phyloP scores from a whole-genome alignment of 1,140 invertebrate genomes.

The Stegodyphus dumicola region DNA sequence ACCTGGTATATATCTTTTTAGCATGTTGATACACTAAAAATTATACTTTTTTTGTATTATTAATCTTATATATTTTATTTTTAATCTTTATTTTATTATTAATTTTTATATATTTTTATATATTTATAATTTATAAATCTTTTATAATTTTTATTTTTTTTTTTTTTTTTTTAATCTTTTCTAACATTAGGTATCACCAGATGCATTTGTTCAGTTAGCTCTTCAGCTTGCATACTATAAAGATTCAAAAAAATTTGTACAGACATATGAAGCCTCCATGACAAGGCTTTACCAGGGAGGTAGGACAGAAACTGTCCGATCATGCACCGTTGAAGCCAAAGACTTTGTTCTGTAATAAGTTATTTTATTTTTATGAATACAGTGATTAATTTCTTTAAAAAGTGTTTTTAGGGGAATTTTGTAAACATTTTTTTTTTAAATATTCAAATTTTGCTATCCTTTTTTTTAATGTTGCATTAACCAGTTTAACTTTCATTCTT shows the following conservation, averaged over 20 bases:
- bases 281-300: conserved; percentile 72
- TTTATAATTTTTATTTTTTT: background rate
- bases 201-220: conserved; percentile 69
- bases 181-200: conserved; percentile 69
- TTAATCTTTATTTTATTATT: too few relatives aligned
- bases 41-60: too few relatives aligned
- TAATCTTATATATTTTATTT: too few relatives aligned
- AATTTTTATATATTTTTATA: too few relatives aligned
- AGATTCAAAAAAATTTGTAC: conserved; percentile 68
- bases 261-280: conserved; percentile 73
- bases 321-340: conserved; percentile 83
- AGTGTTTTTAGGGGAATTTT: too few relatives aligned
- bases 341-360: conserved; percentile 40
- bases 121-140: background rate
- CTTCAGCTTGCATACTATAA: conserved; percentile 68
- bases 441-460: too few relatives aligned
- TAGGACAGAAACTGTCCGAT: conserved; percentile 93
- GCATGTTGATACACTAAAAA: too few relatives aligned
- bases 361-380: background rate
- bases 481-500: too few relatives aligned
- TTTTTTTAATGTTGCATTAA: too few relatives aligned
- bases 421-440: too few relatives aligned
- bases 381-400: too few relatives aligned
- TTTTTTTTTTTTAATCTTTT: background rate
- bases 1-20: too few relatives aligned